phyloP scores from a whole-genome alignment of 2,888 invertebrate species.

The Drosophila lutescens region DNA sequence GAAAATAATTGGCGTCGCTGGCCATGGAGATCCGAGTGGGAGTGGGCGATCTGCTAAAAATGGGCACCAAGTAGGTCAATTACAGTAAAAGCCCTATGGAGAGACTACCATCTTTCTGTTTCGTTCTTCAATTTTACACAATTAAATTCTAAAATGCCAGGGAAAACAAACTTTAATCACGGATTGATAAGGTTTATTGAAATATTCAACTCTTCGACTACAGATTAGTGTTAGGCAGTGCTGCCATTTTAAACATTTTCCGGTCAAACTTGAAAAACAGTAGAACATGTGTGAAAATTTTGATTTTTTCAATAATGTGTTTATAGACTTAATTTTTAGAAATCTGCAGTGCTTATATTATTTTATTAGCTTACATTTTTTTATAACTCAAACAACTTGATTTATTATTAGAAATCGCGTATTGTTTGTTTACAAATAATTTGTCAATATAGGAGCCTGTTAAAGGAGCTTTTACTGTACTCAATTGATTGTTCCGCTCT shows the following conservation, averaged over 20 bases:
- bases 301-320: too few relatives aligned
- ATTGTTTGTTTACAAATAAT: background rate
- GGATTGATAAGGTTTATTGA: conserved; percentile 15
- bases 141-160: background rate
- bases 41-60: conserved; percentile 54
- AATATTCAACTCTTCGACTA: conserved; percentile 5
- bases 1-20: conserved; percentile 2
- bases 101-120: background rate
- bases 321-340: too few relatives aligned
- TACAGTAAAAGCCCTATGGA: background rate
- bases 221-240: conserved; percentile 1
- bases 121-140: background rate
- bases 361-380: too few relatives aligned
- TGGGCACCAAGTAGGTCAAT: conserved; percentile 62
- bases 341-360: too few relatives aligned
- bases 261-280: too few relatives aligned
- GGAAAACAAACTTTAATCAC: background rate
- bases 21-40: conserved; percentile 57
- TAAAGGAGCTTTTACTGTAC: background rate
- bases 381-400: too few relatives aligned
- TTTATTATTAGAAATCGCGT: background rate
- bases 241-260: background rate
- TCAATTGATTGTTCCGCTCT: conserved; percentile 11
- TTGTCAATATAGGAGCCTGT: background rate
- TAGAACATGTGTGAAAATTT: too few relatives aligned